Base-by-base conservation (phyloP, 2,113 vertebrate genomes). In the Prionailurus viverrinus region DNA sequence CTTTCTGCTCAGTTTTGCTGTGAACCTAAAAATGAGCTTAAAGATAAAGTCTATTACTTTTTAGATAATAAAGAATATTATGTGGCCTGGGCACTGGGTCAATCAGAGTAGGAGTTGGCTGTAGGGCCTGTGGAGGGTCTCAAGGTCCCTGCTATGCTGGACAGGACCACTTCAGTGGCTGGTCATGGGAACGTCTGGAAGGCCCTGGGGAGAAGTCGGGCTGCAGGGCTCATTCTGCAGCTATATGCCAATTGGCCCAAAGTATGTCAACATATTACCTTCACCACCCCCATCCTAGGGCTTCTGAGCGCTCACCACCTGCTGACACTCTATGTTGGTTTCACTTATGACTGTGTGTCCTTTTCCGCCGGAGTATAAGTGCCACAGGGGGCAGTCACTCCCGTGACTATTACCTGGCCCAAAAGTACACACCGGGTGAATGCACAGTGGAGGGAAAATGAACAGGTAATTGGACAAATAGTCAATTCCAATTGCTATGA, bases 351-450 rank as follows among this genome's bases (percentile, higher is more conserved):
- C 18, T 23, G 45, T 55, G 29, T 80, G 39, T 39, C 51, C 58
- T 74, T 83, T 41, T 33, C 41, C 45, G 6, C 18, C 4, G n/a
- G 27, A 51, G 74, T 36, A 8, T 23, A 41, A 90, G 36, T n/a
- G 14, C 83, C 65, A 12, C 12, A 11, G 3, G 27, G 53, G 53
- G 63, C 29, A 45, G 12, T 68, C 25, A 29, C 41, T 23, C 51
- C 80, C 55, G 11, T 45, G 19, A 48, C 58, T 14, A 9, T 14
- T 4, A 41, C 63, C 93, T 18, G 76, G 55, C 8, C n/a, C 74
- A 27, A 78, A 21, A 2, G 9, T 0, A 3, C 27, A 55, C 29
- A 33, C 3, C 0, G 23, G 83, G 31, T 4, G 14, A 55, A 45
- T 4, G 23, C 7, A 19, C 0, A 29, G 14, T 11, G 23, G 68